phyloP scores from a whole-genome alignment of 2,113 vertebrate species.

The Campylomormyrus tamandua region DNA sequence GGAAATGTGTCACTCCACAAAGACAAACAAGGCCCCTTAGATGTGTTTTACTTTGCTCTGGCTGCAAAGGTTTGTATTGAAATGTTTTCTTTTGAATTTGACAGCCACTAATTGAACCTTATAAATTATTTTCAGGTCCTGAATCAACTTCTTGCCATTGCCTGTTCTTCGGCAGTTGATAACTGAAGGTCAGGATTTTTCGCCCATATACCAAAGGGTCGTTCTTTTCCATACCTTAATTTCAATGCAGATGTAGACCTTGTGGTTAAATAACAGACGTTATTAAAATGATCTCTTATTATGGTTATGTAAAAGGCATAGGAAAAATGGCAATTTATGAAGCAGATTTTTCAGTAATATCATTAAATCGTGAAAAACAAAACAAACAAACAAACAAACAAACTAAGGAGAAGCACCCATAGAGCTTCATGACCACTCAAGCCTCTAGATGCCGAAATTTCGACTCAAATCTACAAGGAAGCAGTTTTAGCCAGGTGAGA shows the following conservation, averaged over 20 bases:
- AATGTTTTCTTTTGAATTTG: conserved; percentile 28
- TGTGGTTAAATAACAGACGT: not conserved
- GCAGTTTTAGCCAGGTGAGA: not conserved
- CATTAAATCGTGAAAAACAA: not conserved
- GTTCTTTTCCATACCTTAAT: not conserved
- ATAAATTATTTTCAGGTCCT: conserved; percentile 46
- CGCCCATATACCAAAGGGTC: not conserved
- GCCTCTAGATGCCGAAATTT: not conserved
- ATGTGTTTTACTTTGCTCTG: not conserved
- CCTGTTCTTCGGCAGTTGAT: conserved; percentile 49
- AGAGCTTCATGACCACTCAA: not conserved
- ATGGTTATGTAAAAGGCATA: not conserved
- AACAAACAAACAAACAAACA: not conserved
- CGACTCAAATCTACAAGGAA: not conserved
- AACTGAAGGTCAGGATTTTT: conserved; percentile 37
- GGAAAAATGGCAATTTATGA: not conserved
- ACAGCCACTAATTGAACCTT: conserved; percentile 56
- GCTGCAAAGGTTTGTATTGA: not conserved
- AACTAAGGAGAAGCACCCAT: not conserved
- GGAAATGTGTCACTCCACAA: not conserved
- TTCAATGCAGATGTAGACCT: not conserved
- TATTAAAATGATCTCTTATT: not conserved
- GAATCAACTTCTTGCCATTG: conserved; percentile 19
- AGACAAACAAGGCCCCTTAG: not conserved
- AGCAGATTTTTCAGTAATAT: not conserved